A percentile compares a stretch with the other conserved stretches of the same genome.
Evolutionary conservation across 2,113 vertebrate species (phyloP).

Genomic region (Willisornis vidua): DNA sequence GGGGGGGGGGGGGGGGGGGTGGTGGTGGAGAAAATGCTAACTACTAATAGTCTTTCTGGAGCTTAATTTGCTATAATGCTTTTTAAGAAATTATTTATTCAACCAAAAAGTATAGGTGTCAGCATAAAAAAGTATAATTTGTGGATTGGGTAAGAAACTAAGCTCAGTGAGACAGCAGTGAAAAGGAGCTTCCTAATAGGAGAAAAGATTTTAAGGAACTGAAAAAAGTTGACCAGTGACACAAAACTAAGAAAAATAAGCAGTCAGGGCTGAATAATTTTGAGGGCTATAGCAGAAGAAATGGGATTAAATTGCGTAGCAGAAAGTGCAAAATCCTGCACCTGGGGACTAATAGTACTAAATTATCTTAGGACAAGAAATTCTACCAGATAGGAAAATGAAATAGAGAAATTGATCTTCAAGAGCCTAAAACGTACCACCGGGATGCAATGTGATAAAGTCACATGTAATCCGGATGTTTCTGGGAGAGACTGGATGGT

Average conservation of each 20-base stretch:
- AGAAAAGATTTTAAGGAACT: not conserved
- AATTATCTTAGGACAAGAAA: not conserved
- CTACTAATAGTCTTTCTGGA: not conserved
- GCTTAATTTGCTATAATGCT: not conserved
- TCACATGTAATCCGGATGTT: not conserved
- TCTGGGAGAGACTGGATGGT: not conserved
- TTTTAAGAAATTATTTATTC: not conserved
- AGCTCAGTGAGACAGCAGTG: not conserved
- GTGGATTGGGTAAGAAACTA: not conserved
- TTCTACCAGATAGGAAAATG: not conserved
- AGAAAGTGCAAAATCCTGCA: constrained; percentile 3
- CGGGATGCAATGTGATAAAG: not conserved
- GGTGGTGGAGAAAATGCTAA: not conserved
- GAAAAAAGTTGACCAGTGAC: not conserved
- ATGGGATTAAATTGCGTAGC: constrained; percentile 21
- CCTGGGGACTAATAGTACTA: not conserved
- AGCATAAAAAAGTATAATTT: not conserved
- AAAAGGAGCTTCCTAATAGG: not conserved
- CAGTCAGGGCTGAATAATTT: not conserved
- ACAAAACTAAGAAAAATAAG: not conserved
- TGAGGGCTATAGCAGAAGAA: not conserved
- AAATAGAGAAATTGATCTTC: constrained; percentile 15
- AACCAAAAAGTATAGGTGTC: not conserved
- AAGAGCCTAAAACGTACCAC: not conserved
- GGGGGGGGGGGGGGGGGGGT: no score